Conservation (phyloP, 2,888 invertebrate species). For the Icerya purchasi region DNA sequence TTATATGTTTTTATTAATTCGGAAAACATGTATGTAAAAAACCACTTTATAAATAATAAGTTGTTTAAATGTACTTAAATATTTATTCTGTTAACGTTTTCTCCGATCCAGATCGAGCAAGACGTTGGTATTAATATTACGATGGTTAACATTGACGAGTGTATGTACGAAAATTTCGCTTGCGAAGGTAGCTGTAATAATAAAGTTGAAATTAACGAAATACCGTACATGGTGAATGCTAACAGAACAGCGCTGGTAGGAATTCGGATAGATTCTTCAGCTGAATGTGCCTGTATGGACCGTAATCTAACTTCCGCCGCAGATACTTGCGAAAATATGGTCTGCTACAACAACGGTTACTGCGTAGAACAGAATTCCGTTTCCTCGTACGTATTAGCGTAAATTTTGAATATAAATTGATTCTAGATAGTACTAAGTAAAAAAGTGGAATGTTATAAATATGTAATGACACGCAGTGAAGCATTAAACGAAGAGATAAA, state of each 20-base stretch:
- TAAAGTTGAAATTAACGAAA: constrained; percentile 62
- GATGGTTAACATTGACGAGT: constrained; percentile 95
- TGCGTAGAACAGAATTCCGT: constrained; percentile 77
- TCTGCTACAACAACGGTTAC: constrained; percentile 89
- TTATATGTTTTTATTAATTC: no score
- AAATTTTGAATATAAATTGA: background rate
- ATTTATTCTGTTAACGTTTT: no score
- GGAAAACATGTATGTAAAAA: no score
- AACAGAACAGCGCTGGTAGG: constrained; percentile 94
- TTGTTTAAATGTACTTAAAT: no score
- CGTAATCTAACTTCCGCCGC: constrained; percentile 24
- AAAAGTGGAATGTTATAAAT: no score
- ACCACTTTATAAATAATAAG: no score
- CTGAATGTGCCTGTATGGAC: constrained; percentile 79
- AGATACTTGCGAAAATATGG: constrained; percentile 79
- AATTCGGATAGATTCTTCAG: constrained; percentile 74
- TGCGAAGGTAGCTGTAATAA: constrained; percentile 94
- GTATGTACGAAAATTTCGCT: constrained; percentile 80
- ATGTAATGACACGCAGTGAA: no score
- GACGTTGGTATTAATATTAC: constrained; percentile 88
- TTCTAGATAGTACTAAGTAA: no score
- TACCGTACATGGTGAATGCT: constrained; percentile 89
- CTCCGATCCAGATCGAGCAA: constrained; percentile 64
- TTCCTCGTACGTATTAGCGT: constrained; percentile 16
- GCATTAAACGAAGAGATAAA: no score